Evolutionary conservation across 2,797 vertebrate genomes (phyloP), one percentile per base, ranked within the genome.

Genomic region (Erethizon dorsatum): DNA sequence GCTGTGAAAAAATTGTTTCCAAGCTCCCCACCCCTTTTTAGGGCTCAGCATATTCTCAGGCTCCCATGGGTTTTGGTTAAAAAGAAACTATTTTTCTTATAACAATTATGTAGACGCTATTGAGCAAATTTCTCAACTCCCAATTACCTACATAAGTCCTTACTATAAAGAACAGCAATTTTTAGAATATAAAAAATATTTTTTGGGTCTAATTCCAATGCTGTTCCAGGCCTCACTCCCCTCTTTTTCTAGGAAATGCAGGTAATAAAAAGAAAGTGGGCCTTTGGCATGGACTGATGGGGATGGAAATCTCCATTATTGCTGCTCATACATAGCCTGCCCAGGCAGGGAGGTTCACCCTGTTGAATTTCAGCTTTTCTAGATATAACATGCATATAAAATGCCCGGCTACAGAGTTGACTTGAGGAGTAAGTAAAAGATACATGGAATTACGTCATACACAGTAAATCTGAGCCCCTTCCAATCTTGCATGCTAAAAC

Each of bases 171-270:
- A 73, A 73, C 0, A 88, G 1, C 45, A 89, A 67, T 28, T 57
- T 67, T n/a, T 61, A 18, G 57, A 50, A 69, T 59, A 26, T 67
- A 82, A 88, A 63, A 20, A 61, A 41, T 41, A 41, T 41, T 41
- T 41, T 41, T 41, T 45, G 13, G 15, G 26, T 50, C n/a, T 94
- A 31, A 83, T 57, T 13, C 59, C 15, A 91, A 3, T 2, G 28
- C 22, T 91, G 22, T 71, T 71, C n/a, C 2, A 10, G 59, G 6
- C 15, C 9, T 8, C 57, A 14, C 2, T 3, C 5, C 11, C 2
- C 91, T 96, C 2, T 88, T 59, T 95, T 69, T 56, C 26, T 54
- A 59, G 24, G 71, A 96, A 77, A 71, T 31, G 10, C 2, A 69
- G 5, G 6, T 59, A 45, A 45, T 69, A 84, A 63, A 80, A 52